phyloP scores from a whole-genome alignment of 2,113 vertebrate genomes.

The Lampris megalopsis region DNA sequence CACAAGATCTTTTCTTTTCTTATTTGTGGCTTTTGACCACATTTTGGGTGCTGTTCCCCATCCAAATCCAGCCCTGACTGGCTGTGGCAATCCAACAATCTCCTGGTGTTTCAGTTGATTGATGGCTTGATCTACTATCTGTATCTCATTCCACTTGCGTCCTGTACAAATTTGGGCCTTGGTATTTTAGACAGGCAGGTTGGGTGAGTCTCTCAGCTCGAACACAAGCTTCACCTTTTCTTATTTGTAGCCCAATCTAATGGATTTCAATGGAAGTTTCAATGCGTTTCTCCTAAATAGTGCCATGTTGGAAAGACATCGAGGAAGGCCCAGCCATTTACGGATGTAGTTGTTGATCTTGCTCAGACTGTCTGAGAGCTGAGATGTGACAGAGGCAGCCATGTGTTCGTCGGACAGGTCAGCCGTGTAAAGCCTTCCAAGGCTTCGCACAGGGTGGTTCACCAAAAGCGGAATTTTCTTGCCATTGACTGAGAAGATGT shows the following conservation, averaged over 20 bases:
- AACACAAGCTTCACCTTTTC: conserved; percentile 3
- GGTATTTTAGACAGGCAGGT: neutral
- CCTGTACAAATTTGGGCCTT: neutral
- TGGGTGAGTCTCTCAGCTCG: neutral
- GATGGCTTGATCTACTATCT: neutral
- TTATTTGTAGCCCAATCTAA: neutral
- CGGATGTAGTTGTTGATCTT: too few species aligned
- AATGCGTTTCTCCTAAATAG: neutral
- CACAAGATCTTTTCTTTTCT: neutral
- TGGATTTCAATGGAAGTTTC: neutral
- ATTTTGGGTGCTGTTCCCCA: conserved; percentile 6
- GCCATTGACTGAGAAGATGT: too few species aligned
- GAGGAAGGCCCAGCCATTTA: too few species aligned
- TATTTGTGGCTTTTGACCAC: conserved; percentile 7
- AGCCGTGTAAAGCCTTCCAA: too few species aligned
- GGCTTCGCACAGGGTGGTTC: too few species aligned
- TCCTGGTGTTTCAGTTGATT: neutral
- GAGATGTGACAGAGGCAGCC: too few species aligned
- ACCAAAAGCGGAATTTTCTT: too few species aligned
- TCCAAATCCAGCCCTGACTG: neutral
- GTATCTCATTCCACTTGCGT: neutral
- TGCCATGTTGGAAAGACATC: neutral
- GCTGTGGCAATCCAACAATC: neutral
- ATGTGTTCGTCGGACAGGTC: too few species aligned
- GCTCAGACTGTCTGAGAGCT: too few species aligned